Base-by-base conservation (phyloP, 2,888 invertebrate species). In the Baccha elongata region DNA sequence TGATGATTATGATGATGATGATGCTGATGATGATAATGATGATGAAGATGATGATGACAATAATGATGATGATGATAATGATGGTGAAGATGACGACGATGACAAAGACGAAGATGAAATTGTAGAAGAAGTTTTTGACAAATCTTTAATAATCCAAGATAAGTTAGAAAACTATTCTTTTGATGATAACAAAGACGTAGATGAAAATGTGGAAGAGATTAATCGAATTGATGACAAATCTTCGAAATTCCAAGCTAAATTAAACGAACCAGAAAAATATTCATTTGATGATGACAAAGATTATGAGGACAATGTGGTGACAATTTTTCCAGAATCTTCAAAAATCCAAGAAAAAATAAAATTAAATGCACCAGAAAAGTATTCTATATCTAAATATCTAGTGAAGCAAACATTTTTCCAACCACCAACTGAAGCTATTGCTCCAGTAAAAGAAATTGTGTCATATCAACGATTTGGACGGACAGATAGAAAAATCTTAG, bases 391-490 rank as follows among this genome's bases (percentile, higher is more conserved):
- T 5, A 68, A 76, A 3, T 72, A 15, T 15, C 15, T n/a, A 15
- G 42, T 5, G 4, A 26, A 42, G 10, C 29, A 21, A 32, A 23
- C 42, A 26, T 5, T 17, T 5, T 26, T 26, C 8, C 19, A 48
- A 6, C 1, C 3, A 29, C n/a, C 17, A 46, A 13, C 7, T 35
- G 55, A n/a, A 72, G 23, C 11, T n/a, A 11, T 1, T 17, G 29
- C 32, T n/a, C 73, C 73, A 64, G 37, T 44, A 0, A 80, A 74
- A 23, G 85, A 88, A 62, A 84, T 88, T 53, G 87, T 88, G 2
- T 87, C 87, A 0, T 88, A 88, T 85, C 88, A 88, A 84, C 86
- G 88, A 35, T 88, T 87, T 68, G 88, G 88, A 26, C 87, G 88
- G 11, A 78, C 85, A 2, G 86, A 86, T 85, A 83, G 86, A 23